Evolutionary conservation across 2,113 vertebrate genomes (phyloP), one percentile per base, ranked within the genome.

Genomic region (Elephantulus edwardii): DNA sequence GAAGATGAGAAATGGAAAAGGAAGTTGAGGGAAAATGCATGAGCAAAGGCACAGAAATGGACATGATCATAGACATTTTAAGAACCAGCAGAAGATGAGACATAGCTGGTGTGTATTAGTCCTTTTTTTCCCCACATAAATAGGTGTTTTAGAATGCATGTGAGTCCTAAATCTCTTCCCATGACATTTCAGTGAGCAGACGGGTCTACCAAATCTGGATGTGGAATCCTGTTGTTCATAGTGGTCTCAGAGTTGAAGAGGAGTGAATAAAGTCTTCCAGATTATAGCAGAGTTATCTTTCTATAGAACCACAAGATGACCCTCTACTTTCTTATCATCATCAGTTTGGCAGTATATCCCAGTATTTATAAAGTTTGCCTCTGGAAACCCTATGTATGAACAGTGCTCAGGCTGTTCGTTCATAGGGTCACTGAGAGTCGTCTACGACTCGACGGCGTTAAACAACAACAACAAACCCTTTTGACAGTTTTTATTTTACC

Each of bases 231-330:
- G 13, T 50, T 42, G 30, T 66, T 94, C n/a, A 58, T 1, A 52
- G 50, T 48, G 24, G 44, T 60, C 17, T 91, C 26, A 0, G 83
- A n/a, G 52, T 74, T 88, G 26, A 74, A 35, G 52, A 9, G 35
- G n/a, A 72, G 26, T 5, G 9, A 60, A 58, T 83, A 82, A 77
- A 40, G 16, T 74, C 42, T 88, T 46, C n/a, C 58, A 16, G 5
- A 72, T 30, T 86, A 13, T 86, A 83, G 78, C 86, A 64, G 86
- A 91, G 60, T 56, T 62, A 0, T 89, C 14, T 46, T n/a, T 89
- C 22, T 35, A 24, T 22, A 83, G 24, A 89, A 83, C 24, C 12
- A 66, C 54, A 86, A 66, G 30, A 38, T 64, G 40, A 33, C n/a
- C 66, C 48, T 72, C 20, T 42, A 42, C 28, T 76, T 83, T 35